Evolutionary conservation across 2,113 vertebrate species (phyloP).

Genomic region (Galemys pyrenaicus): DNA sequence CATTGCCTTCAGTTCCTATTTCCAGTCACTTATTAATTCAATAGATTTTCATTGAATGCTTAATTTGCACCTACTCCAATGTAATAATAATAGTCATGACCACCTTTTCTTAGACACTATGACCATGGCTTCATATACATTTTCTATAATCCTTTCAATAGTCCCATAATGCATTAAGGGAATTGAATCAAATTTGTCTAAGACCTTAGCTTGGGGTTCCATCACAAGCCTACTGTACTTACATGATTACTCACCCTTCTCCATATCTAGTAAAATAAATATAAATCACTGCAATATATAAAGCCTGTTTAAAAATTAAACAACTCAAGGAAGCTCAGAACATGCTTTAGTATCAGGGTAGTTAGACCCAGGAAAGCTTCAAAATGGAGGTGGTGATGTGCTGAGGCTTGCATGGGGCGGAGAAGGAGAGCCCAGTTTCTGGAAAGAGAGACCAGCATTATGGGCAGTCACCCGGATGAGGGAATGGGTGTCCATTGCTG

Average conservation of each 20-base stretch:
- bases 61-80: not conserved
- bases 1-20: not conserved
- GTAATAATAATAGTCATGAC: not conserved
- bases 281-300: not conserved
- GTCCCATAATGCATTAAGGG: not conserved
- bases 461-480: rapidly evolving
- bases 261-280: not conserved
- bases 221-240: not conserved
- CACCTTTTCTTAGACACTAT: not conserved
- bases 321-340: not conserved
- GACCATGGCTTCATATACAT: not conserved
- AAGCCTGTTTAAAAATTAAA: not conserved
- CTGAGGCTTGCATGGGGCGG: rapidly evolving
- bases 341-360: not conserved
- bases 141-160: not conserved
- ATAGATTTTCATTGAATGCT: not conserved
- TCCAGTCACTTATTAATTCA: not conserved
- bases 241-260: not conserved
- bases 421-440: not conserved
- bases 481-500: not conserved
- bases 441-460: rapidly evolving
- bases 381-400: rapidly evolving
- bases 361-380: not conserved
- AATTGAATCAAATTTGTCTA: not conserved
- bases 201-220: not conserved